phyloP scores from a whole-genome alignment of 2,888 invertebrate genomes.

The Drosophila peninsularis region DNA sequence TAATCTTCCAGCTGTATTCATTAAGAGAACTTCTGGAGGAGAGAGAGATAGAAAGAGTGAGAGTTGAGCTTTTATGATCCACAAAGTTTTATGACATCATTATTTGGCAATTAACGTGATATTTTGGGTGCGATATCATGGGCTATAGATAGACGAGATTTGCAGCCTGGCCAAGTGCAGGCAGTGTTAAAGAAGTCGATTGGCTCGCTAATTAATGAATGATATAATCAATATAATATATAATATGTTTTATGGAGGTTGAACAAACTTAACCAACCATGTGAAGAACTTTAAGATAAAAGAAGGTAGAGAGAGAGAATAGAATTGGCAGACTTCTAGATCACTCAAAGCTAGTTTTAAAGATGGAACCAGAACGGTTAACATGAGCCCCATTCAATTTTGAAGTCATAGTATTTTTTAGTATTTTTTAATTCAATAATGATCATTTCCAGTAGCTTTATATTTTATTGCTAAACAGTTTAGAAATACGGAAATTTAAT shows the following conservation, averaged over 20 bases:
- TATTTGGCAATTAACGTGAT: slow-evolving; percentile 30
- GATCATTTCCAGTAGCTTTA: not conserved
- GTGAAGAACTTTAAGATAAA: too few relatives aligned
- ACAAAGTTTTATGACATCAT: slow-evolving; percentile 27
- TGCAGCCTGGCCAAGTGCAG: not conserved
- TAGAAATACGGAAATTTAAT: slow-evolving; percentile 14
- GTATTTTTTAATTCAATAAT: not conserved
- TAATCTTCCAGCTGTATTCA: not conserved
- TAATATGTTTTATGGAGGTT: too few relatives aligned
- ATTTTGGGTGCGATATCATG: slow-evolving; percentile 4
- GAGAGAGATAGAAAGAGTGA: not conserved
- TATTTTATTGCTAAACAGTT: slow-evolving; percentile 35
- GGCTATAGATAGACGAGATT: slow-evolving; percentile 13
- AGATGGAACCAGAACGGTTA: not conserved
- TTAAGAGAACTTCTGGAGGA: not conserved
- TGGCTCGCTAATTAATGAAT: not conserved
- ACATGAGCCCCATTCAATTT: not conserved
- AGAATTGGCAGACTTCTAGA: too few relatives aligned
- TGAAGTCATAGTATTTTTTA: not conserved
- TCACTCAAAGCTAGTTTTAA: not conserved
- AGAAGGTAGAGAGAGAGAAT: too few relatives aligned
- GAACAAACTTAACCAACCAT: not conserved
- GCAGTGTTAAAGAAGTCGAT: not conserved
- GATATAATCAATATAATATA: slow-evolving; percentile 1
- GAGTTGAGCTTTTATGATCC: not conserved